Evolutionary conservation across 2,888 invertebrate species (phyloP).

Genomic region (Arenicola marina): DNA sequence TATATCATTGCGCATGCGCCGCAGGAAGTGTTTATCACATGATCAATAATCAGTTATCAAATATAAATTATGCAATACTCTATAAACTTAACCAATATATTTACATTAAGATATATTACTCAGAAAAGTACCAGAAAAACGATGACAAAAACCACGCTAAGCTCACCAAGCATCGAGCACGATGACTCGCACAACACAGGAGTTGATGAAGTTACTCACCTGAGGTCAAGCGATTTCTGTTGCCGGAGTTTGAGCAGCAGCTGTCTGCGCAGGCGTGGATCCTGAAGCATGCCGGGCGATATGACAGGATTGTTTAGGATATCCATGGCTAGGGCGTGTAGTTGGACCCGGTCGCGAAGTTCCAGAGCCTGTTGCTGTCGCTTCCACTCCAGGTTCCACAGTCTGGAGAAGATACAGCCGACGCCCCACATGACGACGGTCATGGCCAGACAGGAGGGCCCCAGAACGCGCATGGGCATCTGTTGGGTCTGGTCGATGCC

Average conservation of each 20-base stretch:
- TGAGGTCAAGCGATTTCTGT: slow-evolving; percentile 32
- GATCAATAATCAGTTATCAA: too few relatives aligned
- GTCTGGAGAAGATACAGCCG: slow-evolving; percentile 32
- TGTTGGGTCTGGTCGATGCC: slow-evolving; percentile 21
- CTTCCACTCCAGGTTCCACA: slow-evolving; percentile 35
- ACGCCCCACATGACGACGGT: slow-evolving; percentile 36
- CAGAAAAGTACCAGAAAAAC: too few relatives aligned
- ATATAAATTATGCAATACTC: too few relatives aligned
- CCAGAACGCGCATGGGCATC: slow-evolving; percentile 34
- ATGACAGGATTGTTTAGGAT: slow-evolving; percentile 36
- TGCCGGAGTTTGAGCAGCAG: slow-evolving; percentile 33
- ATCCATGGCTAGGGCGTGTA: slow-evolving; percentile 38
- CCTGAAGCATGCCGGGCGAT: slow-evolving; percentile 32
- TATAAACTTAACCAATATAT: too few relatives aligned
- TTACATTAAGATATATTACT: too few relatives aligned
- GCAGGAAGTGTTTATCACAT: too few relatives aligned
- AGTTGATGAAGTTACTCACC: too few relatives aligned
- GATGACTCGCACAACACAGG: too few relatives aligned
- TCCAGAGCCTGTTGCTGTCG: slow-evolving; percentile 35
- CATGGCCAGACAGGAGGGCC: slow-evolving; percentile 34
- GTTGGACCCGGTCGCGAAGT: slow-evolving; percentile 36
- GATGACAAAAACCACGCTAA: too few relatives aligned
- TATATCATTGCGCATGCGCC: too few relatives aligned
- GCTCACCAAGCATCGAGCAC: too few relatives aligned
- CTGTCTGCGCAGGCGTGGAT: slow-evolving; percentile 32